These are phyloP conservation scores for Phenganax stokvisi DNA, from an alignment of 92 coral and sea anemone species.

Conservation along the genomic window DNA sequence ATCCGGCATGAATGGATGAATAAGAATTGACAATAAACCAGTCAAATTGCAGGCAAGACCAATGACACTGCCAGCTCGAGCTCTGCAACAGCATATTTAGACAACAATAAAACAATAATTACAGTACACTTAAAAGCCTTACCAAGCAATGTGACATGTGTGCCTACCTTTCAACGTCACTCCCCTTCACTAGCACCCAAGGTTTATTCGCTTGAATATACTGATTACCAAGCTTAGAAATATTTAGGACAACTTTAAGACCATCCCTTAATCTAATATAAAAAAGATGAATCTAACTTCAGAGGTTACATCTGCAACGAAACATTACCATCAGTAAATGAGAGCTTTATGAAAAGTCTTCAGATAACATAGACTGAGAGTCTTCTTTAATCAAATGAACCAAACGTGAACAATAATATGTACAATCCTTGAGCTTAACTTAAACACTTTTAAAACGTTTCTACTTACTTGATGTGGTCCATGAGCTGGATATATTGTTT, in stretches of 20 bases:
- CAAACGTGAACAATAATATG: background rate
- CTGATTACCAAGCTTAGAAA: slow-evolving; percentile 94
- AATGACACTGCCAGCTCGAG: slow-evolving; percentile 80
- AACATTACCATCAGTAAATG: too few species aligned
- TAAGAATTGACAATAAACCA: slow-evolving; percentile 69
- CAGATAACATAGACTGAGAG: too few species aligned
- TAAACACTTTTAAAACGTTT: too few species aligned
- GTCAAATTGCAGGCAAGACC: slow-evolving; percentile 79
- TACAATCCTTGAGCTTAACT: too few species aligned
- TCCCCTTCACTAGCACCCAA: slow-evolving; percentile 94
- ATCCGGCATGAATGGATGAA: slow-evolving; percentile 94
- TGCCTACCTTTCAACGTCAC: slow-evolving; percentile 70
- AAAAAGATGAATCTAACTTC: background rate
- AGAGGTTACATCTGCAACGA: background rate
- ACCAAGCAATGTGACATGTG: too few species aligned
- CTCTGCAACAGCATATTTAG: slow-evolving; percentile 37
- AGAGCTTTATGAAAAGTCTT: too few species aligned
- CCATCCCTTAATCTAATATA: slow-evolving; percentile 76
- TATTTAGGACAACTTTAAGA: slow-evolving; percentile 69
- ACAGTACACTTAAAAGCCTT: too few species aligned
- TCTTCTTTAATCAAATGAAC: background rate
- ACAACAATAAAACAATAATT: background rate
- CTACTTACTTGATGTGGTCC: slow-evolving; percentile 76
- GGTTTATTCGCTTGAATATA: slow-evolving; percentile 88
- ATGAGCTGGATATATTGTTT: slow-evolving; percentile 63